These are phyloP conservation scores for Rhinogobius similis DNA, from an alignment of 2,113 vertebrate genomes.

Conservation along the genomic window DNA sequence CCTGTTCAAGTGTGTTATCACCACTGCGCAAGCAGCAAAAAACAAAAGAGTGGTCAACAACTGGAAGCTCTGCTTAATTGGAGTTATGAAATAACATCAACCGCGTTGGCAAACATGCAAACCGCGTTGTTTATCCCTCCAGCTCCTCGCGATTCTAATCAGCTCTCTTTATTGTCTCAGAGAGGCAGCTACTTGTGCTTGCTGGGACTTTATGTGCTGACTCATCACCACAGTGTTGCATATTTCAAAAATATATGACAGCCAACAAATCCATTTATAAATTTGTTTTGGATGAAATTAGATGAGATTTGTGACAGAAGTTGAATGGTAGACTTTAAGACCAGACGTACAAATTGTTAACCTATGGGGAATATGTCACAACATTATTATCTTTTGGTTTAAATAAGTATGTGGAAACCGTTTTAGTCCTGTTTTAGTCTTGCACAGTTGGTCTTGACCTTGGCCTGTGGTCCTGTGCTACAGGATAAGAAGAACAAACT, in stretches of 20 bases:
- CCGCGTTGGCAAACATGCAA: constrained; percentile 31
- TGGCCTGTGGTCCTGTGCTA: too few species aligned
- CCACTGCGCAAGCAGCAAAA: constrained; percentile 16
- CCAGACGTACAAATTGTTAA: not conserved
- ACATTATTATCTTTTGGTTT: too few species aligned
- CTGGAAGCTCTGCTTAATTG: constrained; percentile 27
- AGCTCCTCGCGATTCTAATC: constrained; percentile 27
- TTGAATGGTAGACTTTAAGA: not conserved
- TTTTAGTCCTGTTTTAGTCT: too few species aligned
- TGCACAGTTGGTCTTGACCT: too few species aligned
- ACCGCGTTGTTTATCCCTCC: constrained; percentile 44
- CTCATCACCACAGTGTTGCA: constrained; percentile 21
- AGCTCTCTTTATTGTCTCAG: constrained; percentile 30
- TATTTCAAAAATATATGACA: constrained; percentile 16
- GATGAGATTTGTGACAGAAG: not conserved
- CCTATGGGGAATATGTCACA: not conserved
- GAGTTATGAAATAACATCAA: constrained; percentile 37
- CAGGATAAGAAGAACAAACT: too few species aligned
- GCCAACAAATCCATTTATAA: not conserved
- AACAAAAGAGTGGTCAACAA: constrained; percentile 20
- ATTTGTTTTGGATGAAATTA: not conserved
- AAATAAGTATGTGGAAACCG: too few species aligned
- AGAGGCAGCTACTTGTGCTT: constrained; percentile 26
- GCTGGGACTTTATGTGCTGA: constrained; percentile 23
- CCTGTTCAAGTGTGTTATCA: not conserved